A percentile compares a stretch with the other conserved stretches of the same genome.
phyloP scores from a whole-genome alignment of 2,888 invertebrate genomes.

The Epistrophe eligans region DNA sequence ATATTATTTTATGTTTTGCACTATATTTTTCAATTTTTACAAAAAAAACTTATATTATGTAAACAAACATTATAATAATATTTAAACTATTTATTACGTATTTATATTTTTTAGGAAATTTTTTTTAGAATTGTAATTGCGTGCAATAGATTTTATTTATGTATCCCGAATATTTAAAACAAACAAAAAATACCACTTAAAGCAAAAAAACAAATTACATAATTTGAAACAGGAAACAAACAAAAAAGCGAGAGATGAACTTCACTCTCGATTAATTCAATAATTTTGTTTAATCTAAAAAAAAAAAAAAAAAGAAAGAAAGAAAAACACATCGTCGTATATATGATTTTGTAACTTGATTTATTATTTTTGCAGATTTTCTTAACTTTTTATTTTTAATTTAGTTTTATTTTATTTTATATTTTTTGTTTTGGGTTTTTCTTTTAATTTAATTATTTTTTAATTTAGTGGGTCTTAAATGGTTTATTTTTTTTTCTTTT shows the following conservation, averaged over 20 bases:
- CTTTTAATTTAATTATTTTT: constrained; percentile 59
- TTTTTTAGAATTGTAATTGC: constrained; percentile 68
- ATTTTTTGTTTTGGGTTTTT: constrained; percentile 44
- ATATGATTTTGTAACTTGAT: constrained; percentile 37
- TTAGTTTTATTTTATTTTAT: constrained; percentile 42
- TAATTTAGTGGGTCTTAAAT: constrained; percentile 59
- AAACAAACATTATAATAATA: constrained; percentile 36
- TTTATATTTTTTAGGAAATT: constrained; percentile 69
- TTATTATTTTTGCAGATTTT: constrained; percentile 31
- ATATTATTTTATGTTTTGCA: constrained; percentile 40
- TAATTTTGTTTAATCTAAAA: constrained; percentile 32
- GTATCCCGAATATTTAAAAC: constrained; percentile 42
- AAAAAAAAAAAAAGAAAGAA: constrained; percentile 5
- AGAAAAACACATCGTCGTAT: constrained; percentile 27
- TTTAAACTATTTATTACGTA: constrained; percentile 66
- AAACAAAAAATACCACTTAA: constrained; percentile 43
- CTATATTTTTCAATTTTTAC: constrained; percentile 58
- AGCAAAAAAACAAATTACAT: constrained; percentile 23
- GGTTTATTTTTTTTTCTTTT: constrained; percentile 54
- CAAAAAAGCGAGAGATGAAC: neutral
- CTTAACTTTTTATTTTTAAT: constrained; percentile 33
- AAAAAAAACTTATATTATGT: constrained; percentile 34
- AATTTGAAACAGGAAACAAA: constrained; percentile 31
- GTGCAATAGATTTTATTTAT: constrained; percentile 75
- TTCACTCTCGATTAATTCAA: constrained; percentile 18